Conservation (phyloP, 2,797 vertebrate species). For the Aselliscus stoliczkanus region DNA sequence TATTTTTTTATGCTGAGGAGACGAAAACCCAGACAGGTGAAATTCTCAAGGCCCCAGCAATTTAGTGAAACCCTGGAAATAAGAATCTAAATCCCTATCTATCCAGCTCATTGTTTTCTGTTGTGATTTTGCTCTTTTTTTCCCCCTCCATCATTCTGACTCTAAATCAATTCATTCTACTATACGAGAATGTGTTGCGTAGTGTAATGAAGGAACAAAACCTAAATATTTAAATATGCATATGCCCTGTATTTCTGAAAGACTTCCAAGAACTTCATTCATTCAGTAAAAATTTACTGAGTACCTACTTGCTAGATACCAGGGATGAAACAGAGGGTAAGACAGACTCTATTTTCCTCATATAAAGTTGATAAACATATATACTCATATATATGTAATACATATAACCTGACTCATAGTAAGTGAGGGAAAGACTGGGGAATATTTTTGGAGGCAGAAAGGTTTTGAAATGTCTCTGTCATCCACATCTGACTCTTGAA, state of each 20-base stretch:
- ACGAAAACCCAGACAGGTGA: background rate
- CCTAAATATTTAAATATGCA: background rate
- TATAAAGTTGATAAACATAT: background rate
- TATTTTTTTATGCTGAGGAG: background rate
- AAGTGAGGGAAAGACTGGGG: background rate
- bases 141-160: background rate
- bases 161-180: background rate
- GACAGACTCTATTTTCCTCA: background rate
- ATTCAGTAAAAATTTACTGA: background rate
- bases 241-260: background rate
- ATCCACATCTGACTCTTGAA: background rate
- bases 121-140: background rate
- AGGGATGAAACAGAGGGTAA: background rate
- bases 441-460: background rate
- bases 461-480: background rate
- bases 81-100: background rate
- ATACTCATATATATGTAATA: background rate
- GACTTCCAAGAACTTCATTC: background rate
- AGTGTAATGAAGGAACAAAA: background rate
- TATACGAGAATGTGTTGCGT: background rate
- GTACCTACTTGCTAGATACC: background rate
- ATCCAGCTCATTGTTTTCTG: background rate
- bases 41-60: background rate
- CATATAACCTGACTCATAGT: background rate
- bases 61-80: background rate